Base-by-base conservation (phyloP, 2,113 vertebrate species). In the Rana temporaria region DNA sequence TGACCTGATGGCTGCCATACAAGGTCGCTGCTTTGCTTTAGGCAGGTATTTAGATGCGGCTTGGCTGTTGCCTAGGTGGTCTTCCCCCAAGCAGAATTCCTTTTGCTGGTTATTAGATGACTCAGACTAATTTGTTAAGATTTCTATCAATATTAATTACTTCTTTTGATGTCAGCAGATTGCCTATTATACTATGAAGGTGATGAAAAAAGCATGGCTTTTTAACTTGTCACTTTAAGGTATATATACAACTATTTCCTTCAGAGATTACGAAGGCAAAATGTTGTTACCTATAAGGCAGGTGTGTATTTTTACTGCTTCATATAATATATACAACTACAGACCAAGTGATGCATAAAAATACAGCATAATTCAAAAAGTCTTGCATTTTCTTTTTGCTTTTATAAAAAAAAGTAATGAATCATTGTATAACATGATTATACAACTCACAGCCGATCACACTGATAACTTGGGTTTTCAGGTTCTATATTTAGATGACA, bases 401-500 rank as follows among this genome's bases (percentile, higher is more conserved):
- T 30, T 26, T 6, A 73, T 7, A 57, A 19, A 55, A 79, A 78
- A 32, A 59, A 30, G 30, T 59, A 9, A 16, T 16, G 12, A 14
- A 69, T 69, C 17, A 20, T 55, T n/a, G 34, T 22, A 77, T 24
- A 42, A 48, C 4, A 52, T 60, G 1, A 1, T 17, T 16, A 24
- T 6, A 48, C 57, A 79, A 66, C 2, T 89, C 86, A 93, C 18
- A 94, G 89, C 87, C 94, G 89, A 48, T 91, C 92, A 65, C 94
- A 95, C 85, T 96, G 92, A 19, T 90, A 92, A 57, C 95, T 89
- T 0, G 90, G 86, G 4, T 88, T 86, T 24, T 91, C 91, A 4
- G 89, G 88, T 0, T 81, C 81, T 0, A 63, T 88, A 55, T 91
- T 86, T 0, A 88, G 60, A 57, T 91, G 24, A 26, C 90, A 79